A percentile compares a stretch with the other conserved stretches of the same genome.
phyloP scores from a whole-genome alignment of 2,113 vertebrate genomes.

The Carassius carassius region DNA sequence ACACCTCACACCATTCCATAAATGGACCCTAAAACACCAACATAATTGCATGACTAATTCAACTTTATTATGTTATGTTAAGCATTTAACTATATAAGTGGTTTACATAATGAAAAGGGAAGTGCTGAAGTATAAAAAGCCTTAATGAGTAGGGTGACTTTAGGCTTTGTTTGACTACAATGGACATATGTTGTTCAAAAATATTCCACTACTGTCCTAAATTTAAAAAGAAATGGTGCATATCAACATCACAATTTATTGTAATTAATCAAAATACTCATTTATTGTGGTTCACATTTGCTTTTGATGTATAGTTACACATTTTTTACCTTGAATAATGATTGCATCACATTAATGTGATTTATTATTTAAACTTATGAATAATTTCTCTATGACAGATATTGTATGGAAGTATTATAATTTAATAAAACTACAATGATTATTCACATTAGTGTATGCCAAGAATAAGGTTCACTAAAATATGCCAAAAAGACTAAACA shows the following conservation, averaged over 20 bases:
- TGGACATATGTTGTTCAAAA: neutral
- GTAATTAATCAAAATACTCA: neutral
- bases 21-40: no score
- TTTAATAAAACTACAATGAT: neutral
- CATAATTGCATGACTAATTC: no score
- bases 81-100: neutral
- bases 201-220: neutral
- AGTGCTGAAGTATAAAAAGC: neutral
- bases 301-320: conserved; percentile 17
- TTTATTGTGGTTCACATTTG: conserved; percentile 13
- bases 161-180: neutral
- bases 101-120: conserved; percentile 16
- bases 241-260: neutral
- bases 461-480: neutral
- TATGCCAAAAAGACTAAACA: neutral
- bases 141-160: neutral
- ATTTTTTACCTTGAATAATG: conserved; percentile 24
- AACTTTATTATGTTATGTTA: conserved; percentile 15
- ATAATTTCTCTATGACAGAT: conserved; percentile 14
- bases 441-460: neutral
- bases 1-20: no score
- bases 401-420: neutral
- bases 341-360: conserved; percentile 18
- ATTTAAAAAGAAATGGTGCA: neutral
- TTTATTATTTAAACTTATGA: conserved; percentile 41